Conservation (phyloP, 2,797 vertebrate genomes). For the Acridotheres tristis region DNA sequence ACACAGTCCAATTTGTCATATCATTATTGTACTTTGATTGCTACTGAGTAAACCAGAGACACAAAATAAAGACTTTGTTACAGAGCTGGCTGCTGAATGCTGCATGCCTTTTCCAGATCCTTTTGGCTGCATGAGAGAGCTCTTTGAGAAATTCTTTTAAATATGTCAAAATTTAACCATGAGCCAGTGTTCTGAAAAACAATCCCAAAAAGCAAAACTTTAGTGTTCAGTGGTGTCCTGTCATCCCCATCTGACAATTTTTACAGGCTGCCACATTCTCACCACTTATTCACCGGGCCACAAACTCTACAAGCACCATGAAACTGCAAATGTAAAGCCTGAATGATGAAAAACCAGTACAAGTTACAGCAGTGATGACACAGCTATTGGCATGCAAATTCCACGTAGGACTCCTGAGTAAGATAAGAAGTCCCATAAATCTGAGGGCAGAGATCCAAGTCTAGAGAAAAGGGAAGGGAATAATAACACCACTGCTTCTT, state of each 20-base stretch:
- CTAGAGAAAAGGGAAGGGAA: background rate
- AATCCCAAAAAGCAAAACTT: background rate
- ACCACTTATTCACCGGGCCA: background rate
- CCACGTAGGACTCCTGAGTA: background rate
- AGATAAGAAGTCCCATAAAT: background rate
- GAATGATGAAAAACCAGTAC: background rate
- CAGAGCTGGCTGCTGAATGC: background rate
- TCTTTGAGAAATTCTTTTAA: background rate
- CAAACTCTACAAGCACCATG: background rate
- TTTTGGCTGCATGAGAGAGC: background rate
- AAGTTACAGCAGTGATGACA: background rate
- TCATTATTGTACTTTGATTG: background rate
- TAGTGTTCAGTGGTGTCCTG: background rate
- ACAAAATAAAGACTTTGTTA: background rate
- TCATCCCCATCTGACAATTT: background rate
- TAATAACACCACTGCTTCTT: background rate
- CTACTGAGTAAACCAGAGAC: background rate
- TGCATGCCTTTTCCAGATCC: background rate
- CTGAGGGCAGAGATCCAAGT: background rate
- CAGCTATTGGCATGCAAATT: background rate
- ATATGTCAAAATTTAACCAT: background rate
- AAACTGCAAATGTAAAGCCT: background rate
- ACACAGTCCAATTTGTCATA: background rate
- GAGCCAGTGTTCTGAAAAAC: background rate
- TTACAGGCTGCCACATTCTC: background rate